Evolutionary conservation across 2,797 vertebrate species (phyloP), one percentile per base, ranked within the genome.

Genomic region (Sciaenops ocellatus): DNA sequence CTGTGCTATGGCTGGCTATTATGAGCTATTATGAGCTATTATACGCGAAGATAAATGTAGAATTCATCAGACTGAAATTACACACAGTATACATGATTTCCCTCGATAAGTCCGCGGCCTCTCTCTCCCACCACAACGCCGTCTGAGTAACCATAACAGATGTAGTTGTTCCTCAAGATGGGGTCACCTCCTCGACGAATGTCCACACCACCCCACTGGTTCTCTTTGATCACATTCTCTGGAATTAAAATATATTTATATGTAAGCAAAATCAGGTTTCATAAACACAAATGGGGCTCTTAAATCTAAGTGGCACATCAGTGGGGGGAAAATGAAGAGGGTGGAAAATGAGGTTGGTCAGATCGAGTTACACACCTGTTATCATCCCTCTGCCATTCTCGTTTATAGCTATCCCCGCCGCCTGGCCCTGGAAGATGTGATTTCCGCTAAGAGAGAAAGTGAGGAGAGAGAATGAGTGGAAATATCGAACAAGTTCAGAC

Each of bases 401-500:
- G 6, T 98, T 99, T 74, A 98, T 96, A 11, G 97, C 98, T 52
- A 99, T 96, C 67, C 97, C 97, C 1, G 98, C 98, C 44, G 97
- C 97, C 57, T 96, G 96, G n/a, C 98, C 97, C 84, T 97, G 96
- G 89, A 97, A 98, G 89, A 99, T 98, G 89, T 97, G 96, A 93
- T 98, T 99, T 79, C 97, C 97, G 47, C 97, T 98, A 81, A 52
- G 79, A 90, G 41, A 72, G 24, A 75, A 46, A 42, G 24, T 3
- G 12, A 69, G 13, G 61, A 52, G 8, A 60, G 6, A 41, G 56
- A 5, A 62, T 22, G 7, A 78, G 38, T 18, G 34, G 22, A 54
- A 55, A 66, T 24, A 7, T 11, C 17, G 2, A 30, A 34, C 34
- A 47, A n/a, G 4, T 20, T 41, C 18, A 70, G 34, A 55, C 26